A percentile compares a stretch with the other conserved stretches of the same genome.
Evolutionary conservation across 2,113 vertebrate genomes (phyloP).

Genomic region (Ginglymostoma cirratum): DNA sequence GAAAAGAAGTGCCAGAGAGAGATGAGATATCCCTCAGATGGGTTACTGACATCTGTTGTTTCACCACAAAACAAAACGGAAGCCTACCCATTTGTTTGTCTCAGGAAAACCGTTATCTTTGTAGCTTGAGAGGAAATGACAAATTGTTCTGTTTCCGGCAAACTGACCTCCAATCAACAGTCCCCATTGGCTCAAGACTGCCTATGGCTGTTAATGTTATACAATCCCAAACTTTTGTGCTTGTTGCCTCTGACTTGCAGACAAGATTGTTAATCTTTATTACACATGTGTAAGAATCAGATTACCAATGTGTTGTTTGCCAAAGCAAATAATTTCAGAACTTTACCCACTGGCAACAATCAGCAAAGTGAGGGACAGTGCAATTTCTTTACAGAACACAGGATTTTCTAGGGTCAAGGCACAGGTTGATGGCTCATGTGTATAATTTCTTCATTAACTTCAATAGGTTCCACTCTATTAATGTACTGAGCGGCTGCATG

Average conservation of each 20-base stretch:
- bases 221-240: not conserved
- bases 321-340: not conserved
- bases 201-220: not conserved
- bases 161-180: not conserved
- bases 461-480: not conserved
- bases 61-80: not conserved
- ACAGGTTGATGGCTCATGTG: not conserved
- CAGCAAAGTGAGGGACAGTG: not conserved
- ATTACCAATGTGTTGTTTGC: not conserved
- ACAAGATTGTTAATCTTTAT: not conserved
- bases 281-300: not conserved
- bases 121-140: not conserved
- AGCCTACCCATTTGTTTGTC: not conserved
- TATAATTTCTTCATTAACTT: not conserved
- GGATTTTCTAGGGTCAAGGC: not conserved
- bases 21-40: not conserved
- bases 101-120: not conserved
- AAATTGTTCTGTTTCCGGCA: not conserved
- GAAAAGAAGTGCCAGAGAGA: not conserved
- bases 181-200: not conserved
- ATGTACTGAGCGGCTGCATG: not conserved
- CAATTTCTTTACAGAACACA: not conserved
- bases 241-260: not conserved
- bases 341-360: not conserved
- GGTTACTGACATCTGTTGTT: not conserved